Base-by-base conservation (phyloP, 1,140 invertebrate species). In the Paraescarpia echinospica region DNA sequence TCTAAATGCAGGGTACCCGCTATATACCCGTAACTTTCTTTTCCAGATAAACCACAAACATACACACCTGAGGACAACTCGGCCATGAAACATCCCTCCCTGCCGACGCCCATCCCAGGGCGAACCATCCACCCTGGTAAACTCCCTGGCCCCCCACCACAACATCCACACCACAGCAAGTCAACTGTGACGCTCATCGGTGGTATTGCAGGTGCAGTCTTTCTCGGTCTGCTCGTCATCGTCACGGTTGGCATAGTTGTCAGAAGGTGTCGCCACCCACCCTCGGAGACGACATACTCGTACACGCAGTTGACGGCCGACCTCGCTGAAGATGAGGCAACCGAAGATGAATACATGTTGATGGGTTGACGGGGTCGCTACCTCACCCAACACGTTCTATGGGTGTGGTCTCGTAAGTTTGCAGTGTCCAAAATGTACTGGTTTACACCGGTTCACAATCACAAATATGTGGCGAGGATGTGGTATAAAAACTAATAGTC, bases 241-340 rank as follows among this genome's bases (percentile, higher is more conserved):
- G 91, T 41, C n/a, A 35, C 51, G 18, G 31, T 91, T 91, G 91
- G 33, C 34, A 4, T 91, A 8, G 91, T 34, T 35, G 35, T 91
- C 33, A 91, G 35, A 59, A 34, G 35, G 35, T 91, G 35, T 59
- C 91, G 91, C 31, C 91, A 91, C 31, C 91, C 35, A n/a, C 14
- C 91, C 33, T 59, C 35, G 31, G 35, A 91, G 35, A 59, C 51
- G 35, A 91, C 91, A 12, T 91, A 91, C 35, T 48, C 91, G 1
- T 91, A 91, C 91, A 91, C 91, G 9, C 91, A 91, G 91, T 34
- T 91, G 91, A 91, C 91, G 33, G 91, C 91, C 31, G 91, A 91
- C 34, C 91, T 91, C n/a, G 91, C 91, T 14, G 91, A 91, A 27
- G 91, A 91, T 31, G 35, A 59, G 31, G 91, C 35, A 22, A 41